Percentiles rank a stretch among this genome's conserved stretches.
Evolutionary conservation across 1,140 invertebrate genomes (phyloP).

Genomic region (Brevipalpus yothersi): DNA sequence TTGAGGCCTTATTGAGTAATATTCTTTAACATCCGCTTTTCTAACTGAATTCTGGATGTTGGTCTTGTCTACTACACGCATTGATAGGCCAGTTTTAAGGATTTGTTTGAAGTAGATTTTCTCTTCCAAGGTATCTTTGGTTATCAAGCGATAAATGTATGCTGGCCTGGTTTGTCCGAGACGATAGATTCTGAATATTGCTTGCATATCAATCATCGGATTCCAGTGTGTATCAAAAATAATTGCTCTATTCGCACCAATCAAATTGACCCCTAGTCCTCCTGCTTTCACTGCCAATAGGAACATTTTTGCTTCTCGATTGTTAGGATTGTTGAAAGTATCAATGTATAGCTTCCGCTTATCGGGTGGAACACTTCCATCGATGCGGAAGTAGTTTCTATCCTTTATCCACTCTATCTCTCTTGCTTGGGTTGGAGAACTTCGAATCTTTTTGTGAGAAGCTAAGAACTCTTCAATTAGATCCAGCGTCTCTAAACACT

Average conservation of each 20-base stretch:
- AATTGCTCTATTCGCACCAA: constrained; percentile 82
- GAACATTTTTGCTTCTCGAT: constrained; percentile 51
- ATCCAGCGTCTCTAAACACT: constrained; percentile 81
- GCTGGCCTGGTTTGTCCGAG: constrained; percentile 85
- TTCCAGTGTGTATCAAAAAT: constrained; percentile 99
- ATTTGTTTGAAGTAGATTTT: constrained; percentile 87
- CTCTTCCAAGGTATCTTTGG: constrained; percentile 29
- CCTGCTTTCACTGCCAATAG: constrained; percentile 64
- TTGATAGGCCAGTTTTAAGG: constrained; percentile 52
- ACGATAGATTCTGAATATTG: constrained; percentile 86
- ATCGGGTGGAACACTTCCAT: constrained; percentile 74
- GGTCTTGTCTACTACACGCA: constrained; percentile 89
- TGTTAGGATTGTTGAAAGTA: constrained; percentile 73
- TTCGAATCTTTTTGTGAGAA: too few species aligned
- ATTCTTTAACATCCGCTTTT: constrained; percentile 53
- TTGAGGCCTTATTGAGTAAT: constrained; percentile 58
- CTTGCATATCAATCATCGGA: constrained; percentile 96
- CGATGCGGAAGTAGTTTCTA: constrained; percentile 68
- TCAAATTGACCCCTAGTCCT: constrained; percentile 59
- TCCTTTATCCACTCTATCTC: constrained; percentile 49
- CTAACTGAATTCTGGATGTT: constrained; percentile 89
- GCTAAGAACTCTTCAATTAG: constrained; percentile 24
- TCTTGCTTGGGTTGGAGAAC: too few species aligned
- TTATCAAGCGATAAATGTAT: constrained; percentile 85
- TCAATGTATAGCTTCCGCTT: constrained; percentile 90